Evolutionary conservation across 2,797 vertebrate species (phyloP).

Genomic region (Nyctalus aviator): DNA sequence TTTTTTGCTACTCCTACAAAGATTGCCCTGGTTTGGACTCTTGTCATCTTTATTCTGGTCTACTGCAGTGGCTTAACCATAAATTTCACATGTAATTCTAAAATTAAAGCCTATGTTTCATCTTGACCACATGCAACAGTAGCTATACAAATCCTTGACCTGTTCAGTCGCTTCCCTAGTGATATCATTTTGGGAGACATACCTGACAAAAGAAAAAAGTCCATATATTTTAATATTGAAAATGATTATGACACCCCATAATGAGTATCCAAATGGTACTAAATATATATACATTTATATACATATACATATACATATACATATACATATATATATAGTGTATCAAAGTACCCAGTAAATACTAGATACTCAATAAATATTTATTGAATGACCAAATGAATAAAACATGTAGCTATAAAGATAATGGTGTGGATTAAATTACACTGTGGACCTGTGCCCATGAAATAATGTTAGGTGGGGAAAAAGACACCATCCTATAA

Average conservation of each 20-base stretch:
- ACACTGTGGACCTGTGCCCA: neutral
- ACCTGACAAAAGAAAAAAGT: neutral
- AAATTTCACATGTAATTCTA: conserved; percentile 41
- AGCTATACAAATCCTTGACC: neutral
- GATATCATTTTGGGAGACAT: conserved; percentile 9
- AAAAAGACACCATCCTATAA: neutral
- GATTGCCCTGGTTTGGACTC: neutral
- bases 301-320: no score
- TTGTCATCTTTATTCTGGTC: conserved; percentile 1
- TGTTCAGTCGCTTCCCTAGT: neutral
- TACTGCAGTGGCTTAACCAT: neutral
- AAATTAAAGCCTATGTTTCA: conserved; percentile 22
- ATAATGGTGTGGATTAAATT: conserved; percentile 30
- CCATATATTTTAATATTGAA: neutral
- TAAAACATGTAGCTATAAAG: conserved; percentile 22
- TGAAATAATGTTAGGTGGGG: conserved; percentile 49
- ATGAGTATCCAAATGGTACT: neutral
- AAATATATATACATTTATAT: no score
- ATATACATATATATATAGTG: no score
- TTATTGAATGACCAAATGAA: neutral
- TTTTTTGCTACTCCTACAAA: neutral
- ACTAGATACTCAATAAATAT: neutral
- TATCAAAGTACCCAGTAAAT: no score
- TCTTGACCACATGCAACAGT: neutral
- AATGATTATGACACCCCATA: neutral